Conservation (phyloP, 1,140 invertebrate species). For the Drosophila tani region DNA sequence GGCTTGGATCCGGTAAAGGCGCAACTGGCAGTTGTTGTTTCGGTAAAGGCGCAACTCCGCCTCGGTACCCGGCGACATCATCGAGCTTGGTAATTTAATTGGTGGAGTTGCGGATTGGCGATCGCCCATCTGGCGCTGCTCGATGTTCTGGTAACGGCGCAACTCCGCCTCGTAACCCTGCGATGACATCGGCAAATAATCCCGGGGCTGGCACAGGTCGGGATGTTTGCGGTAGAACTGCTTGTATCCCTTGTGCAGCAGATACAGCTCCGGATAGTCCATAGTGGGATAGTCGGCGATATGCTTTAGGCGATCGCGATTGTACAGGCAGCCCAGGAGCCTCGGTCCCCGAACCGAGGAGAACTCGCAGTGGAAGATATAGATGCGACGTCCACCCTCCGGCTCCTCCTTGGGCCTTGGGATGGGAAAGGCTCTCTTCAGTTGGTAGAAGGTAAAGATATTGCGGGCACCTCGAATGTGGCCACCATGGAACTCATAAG, state of each 20-base stretch:
- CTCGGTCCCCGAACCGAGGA: slow-evolving; percentile 97
- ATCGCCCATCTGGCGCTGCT: too few relatives aligned
- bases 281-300: slow-evolving; percentile 93
- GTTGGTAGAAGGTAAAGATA: slow-evolving; percentile 90
- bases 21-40: too few relatives aligned
- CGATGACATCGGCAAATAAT: slow-evolving; percentile 92
- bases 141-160: too few relatives aligned
- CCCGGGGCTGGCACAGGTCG: slow-evolving; percentile 90
- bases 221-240: slow-evolving; percentile 90
- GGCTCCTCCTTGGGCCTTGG: slow-evolving; percentile 60
- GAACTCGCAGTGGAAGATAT: slow-evolving; percentile 99
- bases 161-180: slow-evolving; percentile 87
- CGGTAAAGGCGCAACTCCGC: too few relatives aligned
- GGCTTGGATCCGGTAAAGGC: too few relatives aligned
- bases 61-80: too few relatives aligned
- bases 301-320: slow-evolving; percentile 92
- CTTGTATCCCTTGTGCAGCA: slow-evolving; percentile 97
- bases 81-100: too few relatives aligned
- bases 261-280: slow-evolving; percentile 96
- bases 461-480: slow-evolving; percentile 95
- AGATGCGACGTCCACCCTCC: slow-evolving; percentile 87
- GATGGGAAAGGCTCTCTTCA: slow-evolving; percentile 87
- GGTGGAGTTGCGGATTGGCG: too few relatives aligned
- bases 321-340: slow-evolving; percentile 93
- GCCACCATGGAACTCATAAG: slow-evolving; percentile 97